Conservation (phyloP, 2,113 vertebrate genomes). For the Eptesicus fuscus region DNA sequence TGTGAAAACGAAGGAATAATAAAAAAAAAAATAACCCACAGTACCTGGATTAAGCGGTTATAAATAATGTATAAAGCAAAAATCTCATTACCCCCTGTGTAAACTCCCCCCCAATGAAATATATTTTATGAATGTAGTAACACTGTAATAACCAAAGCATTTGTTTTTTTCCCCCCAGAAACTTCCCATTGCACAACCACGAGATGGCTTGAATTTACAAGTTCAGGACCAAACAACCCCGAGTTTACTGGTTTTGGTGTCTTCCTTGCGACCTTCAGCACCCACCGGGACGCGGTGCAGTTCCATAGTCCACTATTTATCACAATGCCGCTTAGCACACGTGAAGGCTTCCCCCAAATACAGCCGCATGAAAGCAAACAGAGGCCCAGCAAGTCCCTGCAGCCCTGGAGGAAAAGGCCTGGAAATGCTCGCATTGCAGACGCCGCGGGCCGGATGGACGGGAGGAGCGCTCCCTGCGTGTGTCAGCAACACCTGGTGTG, state of each 20-base stretch:
- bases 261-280: slow-evolving; percentile 78
- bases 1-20: slow-evolving; percentile 83
- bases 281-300: not conserved
- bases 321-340: slow-evolving; percentile 52
- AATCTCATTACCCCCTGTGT: slow-evolving; percentile 87
- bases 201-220: slow-evolving; percentile 82
- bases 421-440: not conserved
- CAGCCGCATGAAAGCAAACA: slow-evolving; percentile 40
- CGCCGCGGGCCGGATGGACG: fast-evolving
- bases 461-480: fast-evolving
- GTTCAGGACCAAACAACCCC: slow-evolving; percentile 67
- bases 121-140: slow-evolving; percentile 89
- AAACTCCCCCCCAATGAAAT: slow-evolving; percentile 85
- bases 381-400: not conserved
- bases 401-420: slow-evolving; percentile 5
- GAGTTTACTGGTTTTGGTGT: slow-evolving; percentile 75
- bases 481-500: not conserved
- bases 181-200: slow-evolving; percentile 83
- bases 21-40: slow-evolving; percentile 86
- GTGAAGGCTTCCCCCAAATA: slow-evolving; percentile 36
- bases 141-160: slow-evolving; percentile 86
- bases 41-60: slow-evolving; percentile 86
- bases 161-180: slow-evolving; percentile 86
- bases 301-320: slow-evolving; percentile 50
- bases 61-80: slow-evolving; percentile 89